Base-by-base conservation (phyloP, 2,888 invertebrate genomes). In the Aphodius granarius region DNA sequence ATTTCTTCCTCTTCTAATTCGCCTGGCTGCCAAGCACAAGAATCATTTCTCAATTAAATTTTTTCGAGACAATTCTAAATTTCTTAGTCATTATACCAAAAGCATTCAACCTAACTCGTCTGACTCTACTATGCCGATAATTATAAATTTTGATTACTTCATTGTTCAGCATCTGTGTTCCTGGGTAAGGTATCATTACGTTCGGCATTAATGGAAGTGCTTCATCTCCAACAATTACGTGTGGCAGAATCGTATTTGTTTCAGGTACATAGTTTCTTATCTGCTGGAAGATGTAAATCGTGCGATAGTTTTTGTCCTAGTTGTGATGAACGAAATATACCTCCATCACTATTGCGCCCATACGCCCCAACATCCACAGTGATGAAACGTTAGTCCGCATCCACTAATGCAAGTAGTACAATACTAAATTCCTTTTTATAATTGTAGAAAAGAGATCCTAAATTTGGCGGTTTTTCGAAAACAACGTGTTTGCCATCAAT, bases 401-500 rank as follows among this genome's bases (percentile, higher is more conserved):
- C 66, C 22, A 73, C 73, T 66, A 73, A 19, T 5, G 70, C 16
- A 43, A 43, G 19, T 19, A 70, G 16, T 16, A 70, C 70, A 19
- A 17, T 23, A 20, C 70, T 17, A 4, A 72, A 23, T 23, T 16
- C 62, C 23, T 72, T 23, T 72, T 72, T 17, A 63, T 65, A 65
- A 65, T 65, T 65, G 19, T 18, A 62, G 72, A 6, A 72, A 18
- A 23, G 22, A 18, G 72, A 72, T 62, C 72, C 72, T 43, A 16
- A 43, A 63, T 72, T 72, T 6, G 72, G 62, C 6, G 72, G 43
- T 62, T 17, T 19, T 19, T 65, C 18, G n/a, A 65, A 18, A 65
- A 65, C 2, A 65, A 82, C 79, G 66, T 81, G 80, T 75, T 80
- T 80, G n/a, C 79, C 78, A 73, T 81, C 81, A 65, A 80, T 73